Conservation (phyloP, 2,888 invertebrate species). For the Cyaniris semiargus region DNA sequence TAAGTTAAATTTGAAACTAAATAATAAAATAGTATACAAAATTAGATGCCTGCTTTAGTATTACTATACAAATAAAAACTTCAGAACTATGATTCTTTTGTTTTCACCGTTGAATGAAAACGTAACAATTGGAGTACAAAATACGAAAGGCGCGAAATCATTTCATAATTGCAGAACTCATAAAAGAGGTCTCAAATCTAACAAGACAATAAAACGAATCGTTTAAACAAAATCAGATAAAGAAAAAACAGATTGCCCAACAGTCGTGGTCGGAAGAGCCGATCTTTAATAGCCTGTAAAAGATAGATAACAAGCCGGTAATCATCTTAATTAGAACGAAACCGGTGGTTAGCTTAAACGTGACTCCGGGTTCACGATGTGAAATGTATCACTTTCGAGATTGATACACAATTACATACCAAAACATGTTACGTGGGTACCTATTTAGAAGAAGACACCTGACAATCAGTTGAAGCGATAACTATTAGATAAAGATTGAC, state of each 20-base stretch:
- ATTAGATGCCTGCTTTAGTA: background rate
- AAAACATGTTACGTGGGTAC: slow-evolving; percentile 29
- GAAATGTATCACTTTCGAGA: slow-evolving; percentile 64
- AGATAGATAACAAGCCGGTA: slow-evolving; percentile 42
- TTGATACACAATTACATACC: slow-evolving; percentile 50
- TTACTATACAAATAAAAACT: too few relatives aligned
- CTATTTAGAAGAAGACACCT: background rate
- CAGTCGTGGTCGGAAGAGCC: slow-evolving; percentile 36
- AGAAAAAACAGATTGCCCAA: slow-evolving; percentile 37
- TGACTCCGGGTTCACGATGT: slow-evolving; percentile 57
- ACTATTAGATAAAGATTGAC: background rate
- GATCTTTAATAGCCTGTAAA: slow-evolving; percentile 40
- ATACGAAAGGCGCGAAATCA: background rate
- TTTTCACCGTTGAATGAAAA: background rate
- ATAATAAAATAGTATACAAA: background rate
- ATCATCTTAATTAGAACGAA: slow-evolving; percentile 49
- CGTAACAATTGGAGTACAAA: background rate
- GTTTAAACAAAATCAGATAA: slow-evolving; percentile 6
- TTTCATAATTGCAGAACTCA: background rate
- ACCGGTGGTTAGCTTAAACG: slow-evolving; percentile 52
- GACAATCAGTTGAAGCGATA: background rate
- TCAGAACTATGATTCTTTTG: background rate
- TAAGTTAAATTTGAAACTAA: too few relatives aligned
- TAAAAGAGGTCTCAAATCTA: background rate
- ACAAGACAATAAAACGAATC: slow-evolving; percentile 3